Base-by-base conservation (phyloP, 1,140 invertebrate species). In the Phortica variegata region DNA sequence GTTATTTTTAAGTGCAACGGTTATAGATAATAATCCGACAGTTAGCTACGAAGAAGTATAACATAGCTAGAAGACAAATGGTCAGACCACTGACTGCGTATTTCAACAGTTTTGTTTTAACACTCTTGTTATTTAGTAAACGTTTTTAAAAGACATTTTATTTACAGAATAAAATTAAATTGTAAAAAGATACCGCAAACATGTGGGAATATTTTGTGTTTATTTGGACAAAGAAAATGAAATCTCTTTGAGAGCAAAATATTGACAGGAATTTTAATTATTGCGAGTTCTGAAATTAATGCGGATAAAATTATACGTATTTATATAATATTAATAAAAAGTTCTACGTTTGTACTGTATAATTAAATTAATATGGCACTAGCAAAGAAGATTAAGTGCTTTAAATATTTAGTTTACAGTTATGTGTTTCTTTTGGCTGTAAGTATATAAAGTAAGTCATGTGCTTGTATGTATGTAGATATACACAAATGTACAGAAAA, bases 401-500 rank as follows among this genome's bases (percentile, higher is more conserved):
- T 75, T 58, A 75, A 75, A 55, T 75, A 73, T 72, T 69, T 75
- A 50, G 73, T 75, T 60, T 75, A 75, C 56, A 73, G 70, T 60
- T 75, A 75, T 61, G 68, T 75, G 43, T 65, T 75, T 45, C 65
- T 75, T 29, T 55, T 75, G 58, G 69, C 72, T 69, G 73, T 75
- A 73, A 65, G 73, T 65, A 54, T 9, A 42, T 13, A 13, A 19
- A 49, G 17, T 3, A 36, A 31, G 9, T n/a, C 18, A 33, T 46
- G 12, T 15, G 20, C 32, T 21, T 37, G 21, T 36, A n/a, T 45
- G 19, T 12, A 23, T 23, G 8, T 23, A 36, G 19, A 13, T 33
- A 47, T 47, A n/a, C 21, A 38, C 29, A 12, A 29, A 29, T 13
- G 13, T 18, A 39, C 17, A 9, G n/a, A n/a, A n/a, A 53, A 46